These are phyloP conservation scores for Pygmarrhopalites habei DNA, from an alignment of 1,140 invertebrate genomes.

Conservation along the genomic window DNA sequence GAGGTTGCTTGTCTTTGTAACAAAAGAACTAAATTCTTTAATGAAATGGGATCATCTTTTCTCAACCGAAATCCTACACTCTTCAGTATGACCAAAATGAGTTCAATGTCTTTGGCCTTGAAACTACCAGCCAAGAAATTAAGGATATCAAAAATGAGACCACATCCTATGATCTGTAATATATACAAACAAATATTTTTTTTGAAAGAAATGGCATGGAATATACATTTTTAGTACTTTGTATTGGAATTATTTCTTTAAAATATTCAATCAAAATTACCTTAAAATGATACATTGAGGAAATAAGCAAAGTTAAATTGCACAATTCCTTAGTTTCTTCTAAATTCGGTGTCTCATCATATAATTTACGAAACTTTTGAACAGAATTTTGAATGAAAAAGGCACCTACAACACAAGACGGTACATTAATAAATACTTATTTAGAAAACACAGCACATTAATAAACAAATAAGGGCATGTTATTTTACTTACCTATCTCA, in stretches of 20 bases:
- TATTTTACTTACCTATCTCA: constrained; percentile 64
- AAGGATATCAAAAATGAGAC: constrained; percentile 70
- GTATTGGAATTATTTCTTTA: not conserved
- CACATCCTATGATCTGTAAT: constrained; percentile 60
- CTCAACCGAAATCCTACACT: constrained; percentile 73
- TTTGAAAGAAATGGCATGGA: no score
- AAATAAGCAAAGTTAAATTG: constrained; percentile 70
- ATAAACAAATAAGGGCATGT: constrained; percentile 53
- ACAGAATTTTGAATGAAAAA: constrained; percentile 64
- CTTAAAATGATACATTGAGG: constrained; percentile 85
- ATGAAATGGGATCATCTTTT: constrained; percentile 73
- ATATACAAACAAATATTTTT: constrained; percentile 1
- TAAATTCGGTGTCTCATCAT: constrained; percentile 49
- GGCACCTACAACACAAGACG: constrained; percentile 55
- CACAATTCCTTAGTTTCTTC: constrained; percentile 75
- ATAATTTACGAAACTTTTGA: constrained; percentile 51
- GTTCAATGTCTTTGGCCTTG: constrained; percentile 75
- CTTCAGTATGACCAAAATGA: constrained; percentile 70
- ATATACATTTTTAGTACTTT: not conserved
- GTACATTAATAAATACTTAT: not conserved
- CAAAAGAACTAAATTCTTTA: constrained; percentile 73
- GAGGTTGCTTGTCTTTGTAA: constrained; percentile 60
- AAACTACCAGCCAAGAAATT: constrained; percentile 55
- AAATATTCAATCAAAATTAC: constrained; percentile 46
- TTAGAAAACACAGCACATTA: constrained; percentile 45